A percentile compares a stretch with the other conserved stretches of the same genome.
Conservation (phyloP, 2,888 invertebrate species). For the Polia nebulosa region DNA sequence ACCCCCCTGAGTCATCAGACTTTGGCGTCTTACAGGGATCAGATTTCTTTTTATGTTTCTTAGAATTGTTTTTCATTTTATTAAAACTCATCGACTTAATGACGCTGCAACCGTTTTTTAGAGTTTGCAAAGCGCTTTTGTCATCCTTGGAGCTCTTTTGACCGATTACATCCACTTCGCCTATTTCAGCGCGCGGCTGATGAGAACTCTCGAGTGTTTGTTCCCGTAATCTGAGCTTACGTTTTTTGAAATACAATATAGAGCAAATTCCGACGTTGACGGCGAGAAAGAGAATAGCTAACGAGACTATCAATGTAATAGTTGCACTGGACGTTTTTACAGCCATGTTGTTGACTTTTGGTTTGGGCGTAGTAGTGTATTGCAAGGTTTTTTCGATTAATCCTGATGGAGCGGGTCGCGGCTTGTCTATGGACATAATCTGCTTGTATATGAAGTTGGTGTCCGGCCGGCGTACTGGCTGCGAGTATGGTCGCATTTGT, state of each 20-base stretch:
- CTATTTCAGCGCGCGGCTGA: conserved; percentile 88
- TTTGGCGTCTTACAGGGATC: conserved; percentile 91
- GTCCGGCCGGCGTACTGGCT: conserved; percentile 74
- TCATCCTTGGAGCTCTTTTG: conserved; percentile 87
- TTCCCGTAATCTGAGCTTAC: conserved; percentile 89
- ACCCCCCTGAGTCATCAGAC: conserved; percentile 90
- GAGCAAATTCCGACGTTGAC: conserved; percentile 94
- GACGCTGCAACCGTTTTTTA: conserved; percentile 91
- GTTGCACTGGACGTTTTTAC: conserved; percentile 91
- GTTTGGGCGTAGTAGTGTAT: conserved; percentile 75
- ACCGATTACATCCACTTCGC: conserved; percentile 88
- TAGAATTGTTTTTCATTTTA: conserved; percentile 88
- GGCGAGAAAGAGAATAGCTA: conserved; percentile 93
- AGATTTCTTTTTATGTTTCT: conserved; percentile 89
- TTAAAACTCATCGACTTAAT: conserved; percentile 90
- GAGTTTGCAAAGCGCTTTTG: conserved; percentile 83
- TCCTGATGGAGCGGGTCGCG: conserved; percentile 77
- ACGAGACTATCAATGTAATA: conserved; percentile 92
- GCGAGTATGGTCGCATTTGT: conserved; percentile 75
- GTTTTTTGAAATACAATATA: conserved; percentile 93
- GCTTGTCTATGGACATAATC: conserved; percentile 85
- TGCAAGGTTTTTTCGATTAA: conserved; percentile 78
- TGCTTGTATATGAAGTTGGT: conserved; percentile 81
- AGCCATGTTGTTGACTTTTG: conserved; percentile 75
- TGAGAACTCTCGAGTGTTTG: conserved; percentile 84